Conservation (phyloP, 2,113 vertebrate genomes). For the Carassius auratus region DNA sequence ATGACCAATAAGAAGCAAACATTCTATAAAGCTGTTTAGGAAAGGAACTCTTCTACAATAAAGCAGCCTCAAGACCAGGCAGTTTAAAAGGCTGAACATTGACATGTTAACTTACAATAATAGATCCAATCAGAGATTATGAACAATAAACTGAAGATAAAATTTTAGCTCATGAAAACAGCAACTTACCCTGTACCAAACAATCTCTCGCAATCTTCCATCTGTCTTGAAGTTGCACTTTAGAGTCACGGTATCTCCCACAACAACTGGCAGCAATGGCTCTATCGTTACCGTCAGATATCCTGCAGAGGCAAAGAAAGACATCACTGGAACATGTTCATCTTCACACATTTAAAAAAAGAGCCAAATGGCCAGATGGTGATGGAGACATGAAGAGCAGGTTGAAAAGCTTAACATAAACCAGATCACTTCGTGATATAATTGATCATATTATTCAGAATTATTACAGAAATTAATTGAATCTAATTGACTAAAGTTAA, state of each 20-base stretch:
- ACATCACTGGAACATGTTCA: conserved; percentile 22
- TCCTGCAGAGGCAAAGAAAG: conserved; percentile 71
- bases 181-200: conserved; percentile 95
- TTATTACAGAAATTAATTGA: background rate
- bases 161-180: background rate
- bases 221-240: conserved; percentile 99
- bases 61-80: background rate
- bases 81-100: background rate
- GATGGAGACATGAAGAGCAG: background rate
- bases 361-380: conserved; percentile 4
- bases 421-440: conserved; percentile 1
- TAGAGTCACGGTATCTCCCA: conserved; percentile 94
- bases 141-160: background rate
- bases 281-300: conserved; percentile 98
- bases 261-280: conserved; percentile 93
- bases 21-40: too few species aligned
- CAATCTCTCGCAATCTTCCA: conserved; percentile 94
- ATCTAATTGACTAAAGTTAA: background rate
- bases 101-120: background rate
- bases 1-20: too few species aligned
- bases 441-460: background rate
- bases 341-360: conserved; percentile 13
- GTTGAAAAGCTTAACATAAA: background rate
- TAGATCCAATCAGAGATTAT: background rate
- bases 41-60: background rate